A percentile compares a stretch with the other conserved stretches of the same genome.
Evolutionary conservation across 2,888 invertebrate genomes (phyloP).

Genomic region (Himalopsyche japonica): DNA sequence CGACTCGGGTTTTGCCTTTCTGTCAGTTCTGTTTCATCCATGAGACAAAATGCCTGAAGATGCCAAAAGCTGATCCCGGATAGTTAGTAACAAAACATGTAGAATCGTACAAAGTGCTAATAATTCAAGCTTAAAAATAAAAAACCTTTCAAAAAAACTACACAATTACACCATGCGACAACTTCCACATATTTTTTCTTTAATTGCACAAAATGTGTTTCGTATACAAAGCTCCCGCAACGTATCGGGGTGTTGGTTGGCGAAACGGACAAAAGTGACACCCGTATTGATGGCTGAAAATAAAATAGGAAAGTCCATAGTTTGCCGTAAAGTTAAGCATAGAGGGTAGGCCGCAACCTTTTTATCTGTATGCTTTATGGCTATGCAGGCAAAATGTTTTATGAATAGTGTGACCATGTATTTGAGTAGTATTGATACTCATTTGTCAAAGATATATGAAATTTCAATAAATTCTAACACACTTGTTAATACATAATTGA

Average conservation of each 20-base stretch:
- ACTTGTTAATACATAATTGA: too few species aligned
- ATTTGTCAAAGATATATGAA: background rate
- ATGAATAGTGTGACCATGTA: background rate
- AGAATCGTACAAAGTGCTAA: too few species aligned
- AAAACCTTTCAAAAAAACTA: too few species aligned
- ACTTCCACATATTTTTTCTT: background rate
- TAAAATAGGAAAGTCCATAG: background rate
- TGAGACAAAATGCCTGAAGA: too few species aligned
- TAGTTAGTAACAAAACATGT: too few species aligned
- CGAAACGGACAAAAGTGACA: background rate
- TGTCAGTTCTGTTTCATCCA: too few species aligned
- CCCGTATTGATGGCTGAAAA: background rate
- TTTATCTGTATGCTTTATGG: slow-evolving; percentile 24
- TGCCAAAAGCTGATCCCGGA: too few species aligned
- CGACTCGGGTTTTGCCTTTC: too few species aligned
- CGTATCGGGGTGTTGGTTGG: background rate
- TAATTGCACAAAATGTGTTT: background rate
- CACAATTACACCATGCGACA: background rate
- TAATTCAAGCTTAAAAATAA: too few species aligned
- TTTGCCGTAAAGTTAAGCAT: slow-evolving; percentile 14
- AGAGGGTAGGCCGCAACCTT: slow-evolving; percentile 20
- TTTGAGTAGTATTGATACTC: background rate
- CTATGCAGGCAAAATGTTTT: background rate
- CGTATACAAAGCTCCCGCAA: background rate
- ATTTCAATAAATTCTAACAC: too few species aligned